phyloP scores from a whole-genome alignment of 2,113 vertebrate genomes.

The Cromileptes altivelis region DNA sequence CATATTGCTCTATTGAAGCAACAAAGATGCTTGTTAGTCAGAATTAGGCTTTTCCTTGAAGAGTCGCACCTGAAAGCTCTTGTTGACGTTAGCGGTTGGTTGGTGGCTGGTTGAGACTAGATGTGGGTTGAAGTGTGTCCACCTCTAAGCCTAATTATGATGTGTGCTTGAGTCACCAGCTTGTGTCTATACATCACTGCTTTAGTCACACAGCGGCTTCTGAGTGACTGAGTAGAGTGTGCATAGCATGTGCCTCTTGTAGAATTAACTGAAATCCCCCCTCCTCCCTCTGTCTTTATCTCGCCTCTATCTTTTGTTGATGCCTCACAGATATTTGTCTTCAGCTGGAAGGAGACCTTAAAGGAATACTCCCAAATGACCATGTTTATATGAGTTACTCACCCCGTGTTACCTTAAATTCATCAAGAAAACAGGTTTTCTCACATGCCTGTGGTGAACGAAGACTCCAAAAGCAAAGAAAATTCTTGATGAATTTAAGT shows the following conservation, averaged over 20 bases:
- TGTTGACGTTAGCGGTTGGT: not conserved
- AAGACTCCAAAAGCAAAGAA: no score
- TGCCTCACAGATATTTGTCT: not conserved
- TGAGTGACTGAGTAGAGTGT: constrained; percentile 7
- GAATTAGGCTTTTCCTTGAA: not conserved
- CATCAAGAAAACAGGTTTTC: no score
- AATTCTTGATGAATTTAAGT: no score
- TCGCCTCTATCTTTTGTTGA: not conserved
- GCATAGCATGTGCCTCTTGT: not conserved
- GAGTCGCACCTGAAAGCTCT: not conserved
- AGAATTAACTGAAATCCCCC: constrained; percentile 20
- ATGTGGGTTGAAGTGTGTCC: constrained; percentile 33
- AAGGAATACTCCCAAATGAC: no score
- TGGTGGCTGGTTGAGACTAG: not conserved
- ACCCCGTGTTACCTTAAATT: no score
- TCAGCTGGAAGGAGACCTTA: not conserved
- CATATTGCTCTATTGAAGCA: not conserved
- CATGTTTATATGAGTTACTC: no score
- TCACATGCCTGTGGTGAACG: no score
- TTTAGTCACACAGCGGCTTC: constrained; percentile 23
- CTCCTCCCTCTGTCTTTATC: not conserved
- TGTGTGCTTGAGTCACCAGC: constrained; percentile 43
- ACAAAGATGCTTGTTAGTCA: not conserved
- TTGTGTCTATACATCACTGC: constrained; percentile 1
- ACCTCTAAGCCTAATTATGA: constrained; percentile 36